Evolutionary conservation across 2,797 vertebrate species (phyloP).

Genomic region (Smutsia gigantea): DNA sequence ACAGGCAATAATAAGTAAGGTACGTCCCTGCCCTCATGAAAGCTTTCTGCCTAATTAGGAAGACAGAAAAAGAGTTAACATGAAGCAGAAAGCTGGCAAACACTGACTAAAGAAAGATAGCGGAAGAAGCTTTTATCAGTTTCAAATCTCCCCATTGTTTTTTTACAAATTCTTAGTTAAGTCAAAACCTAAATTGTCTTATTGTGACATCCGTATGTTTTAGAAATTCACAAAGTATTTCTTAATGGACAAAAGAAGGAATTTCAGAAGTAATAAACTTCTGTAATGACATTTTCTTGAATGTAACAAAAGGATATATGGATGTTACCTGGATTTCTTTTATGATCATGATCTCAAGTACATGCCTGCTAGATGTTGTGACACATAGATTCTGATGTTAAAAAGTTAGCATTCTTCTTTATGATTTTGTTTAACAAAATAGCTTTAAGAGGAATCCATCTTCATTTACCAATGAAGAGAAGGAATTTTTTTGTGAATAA

Average conservation of each 20-base stretch:
- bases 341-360: background rate
- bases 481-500: background rate
- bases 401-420: background rate
- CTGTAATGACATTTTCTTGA: background rate
- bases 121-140: background rate
- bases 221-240: background rate
- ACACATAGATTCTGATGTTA: background rate
- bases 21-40: background rate
- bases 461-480: background rate
- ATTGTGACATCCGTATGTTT: background rate
- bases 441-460: background rate
- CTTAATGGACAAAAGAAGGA: background rate
- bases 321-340: background rate
- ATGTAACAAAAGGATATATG: background rate
- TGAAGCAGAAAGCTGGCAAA: background rate
- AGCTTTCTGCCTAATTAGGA: background rate
- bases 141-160: background rate
- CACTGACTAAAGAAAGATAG: background rate
- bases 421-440: conserved; percentile 9
- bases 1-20: background rate
- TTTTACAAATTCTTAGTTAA: background rate
- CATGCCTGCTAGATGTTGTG: background rate
- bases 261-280: background rate
- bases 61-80: background rate
- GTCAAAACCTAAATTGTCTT: background rate